Evolutionary conservation across 2,113 vertebrate species (phyloP).

Genomic region (Oreochromis tanganicae): DNA sequence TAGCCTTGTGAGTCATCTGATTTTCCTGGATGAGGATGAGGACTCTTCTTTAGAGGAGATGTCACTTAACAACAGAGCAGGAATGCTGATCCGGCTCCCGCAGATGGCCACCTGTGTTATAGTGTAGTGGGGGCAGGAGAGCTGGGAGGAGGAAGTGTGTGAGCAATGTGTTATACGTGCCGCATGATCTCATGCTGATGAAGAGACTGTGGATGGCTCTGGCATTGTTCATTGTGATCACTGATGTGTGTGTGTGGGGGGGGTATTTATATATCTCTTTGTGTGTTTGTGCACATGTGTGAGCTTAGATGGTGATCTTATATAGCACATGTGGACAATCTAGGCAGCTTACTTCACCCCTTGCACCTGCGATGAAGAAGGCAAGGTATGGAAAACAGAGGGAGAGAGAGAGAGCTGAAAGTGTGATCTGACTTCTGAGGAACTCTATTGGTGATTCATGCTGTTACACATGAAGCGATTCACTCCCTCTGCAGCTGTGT

Average conservation of each 20-base stretch:
- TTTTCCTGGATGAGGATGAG: constrained; percentile 52
- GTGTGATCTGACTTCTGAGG: constrained; percentile 64
- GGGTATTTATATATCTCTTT: background rate
- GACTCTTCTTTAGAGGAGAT: constrained; percentile 55
- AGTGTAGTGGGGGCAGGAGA: background rate
- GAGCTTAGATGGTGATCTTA: background rate
- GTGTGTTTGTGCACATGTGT: background rate
- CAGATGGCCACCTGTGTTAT: constrained; percentile 51
- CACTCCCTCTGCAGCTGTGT: constrained; percentile 68
- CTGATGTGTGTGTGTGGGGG: background rate
- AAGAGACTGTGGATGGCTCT: constrained; percentile 48
- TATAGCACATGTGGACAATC: constrained; percentile 43
- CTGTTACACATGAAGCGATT: constrained; percentile 58
- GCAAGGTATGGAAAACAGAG: constrained; percentile 41
- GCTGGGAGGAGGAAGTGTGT: constrained; percentile 47
- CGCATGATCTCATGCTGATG: constrained; percentile 66
- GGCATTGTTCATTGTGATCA: constrained; percentile 66
- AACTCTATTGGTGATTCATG: constrained; percentile 68
- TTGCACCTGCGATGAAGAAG: constrained; percentile 51
- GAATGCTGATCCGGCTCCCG: constrained; percentile 48
- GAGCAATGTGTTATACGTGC: constrained; percentile 39
- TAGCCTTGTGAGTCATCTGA: constrained; percentile 39
- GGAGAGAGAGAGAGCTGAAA: constrained; percentile 6
- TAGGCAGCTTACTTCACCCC: constrained; percentile 43
- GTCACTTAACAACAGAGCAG: constrained; percentile 57